A percentile compares a stretch with the other conserved stretches of the same genome.
Conservation (phyloP, 2,113 vertebrate genomes). For the Trachemys scripta region DNA sequence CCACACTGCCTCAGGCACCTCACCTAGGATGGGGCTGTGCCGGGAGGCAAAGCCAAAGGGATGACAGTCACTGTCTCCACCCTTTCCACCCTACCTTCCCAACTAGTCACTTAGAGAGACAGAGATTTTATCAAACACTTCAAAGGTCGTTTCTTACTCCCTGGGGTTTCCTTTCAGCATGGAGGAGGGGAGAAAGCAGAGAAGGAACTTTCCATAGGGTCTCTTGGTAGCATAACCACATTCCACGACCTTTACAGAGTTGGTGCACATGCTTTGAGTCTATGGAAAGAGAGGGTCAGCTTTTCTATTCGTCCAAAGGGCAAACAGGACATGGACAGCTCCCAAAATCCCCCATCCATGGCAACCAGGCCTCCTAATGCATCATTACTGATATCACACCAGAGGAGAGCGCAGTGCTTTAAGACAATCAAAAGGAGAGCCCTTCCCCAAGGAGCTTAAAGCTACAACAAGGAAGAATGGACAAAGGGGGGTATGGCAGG, state of each 20-base stretch:
- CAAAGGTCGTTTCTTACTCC: background rate
- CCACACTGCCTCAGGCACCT: background rate
- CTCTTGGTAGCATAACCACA: background rate
- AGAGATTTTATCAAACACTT: background rate
- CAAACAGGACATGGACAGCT: background rate
- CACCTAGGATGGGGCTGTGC: background rate
- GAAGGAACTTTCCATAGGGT: background rate
- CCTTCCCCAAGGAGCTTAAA: background rate
- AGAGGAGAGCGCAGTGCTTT: accelerated
- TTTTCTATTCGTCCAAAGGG: background rate
- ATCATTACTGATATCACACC: accelerated
- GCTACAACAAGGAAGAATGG: background rate
- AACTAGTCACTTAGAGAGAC: background rate
- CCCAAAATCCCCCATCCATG: background rate
- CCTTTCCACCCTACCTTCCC: background rate
- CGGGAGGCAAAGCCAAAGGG: background rate
- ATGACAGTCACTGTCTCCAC: accelerated
- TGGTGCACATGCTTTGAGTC: background rate
- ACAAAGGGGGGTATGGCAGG: background rate
- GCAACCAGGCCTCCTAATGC: background rate
- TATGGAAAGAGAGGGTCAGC: background rate
- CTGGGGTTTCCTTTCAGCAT: background rate
- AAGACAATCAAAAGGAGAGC: background rate
- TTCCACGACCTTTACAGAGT: background rate
- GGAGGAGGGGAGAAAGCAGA: background rate